These are phyloP conservation scores for Phyllostomus hastatus DNA, from an alignment of 2,113 vertebrate genomes.

Conservation along the genomic window DNA sequence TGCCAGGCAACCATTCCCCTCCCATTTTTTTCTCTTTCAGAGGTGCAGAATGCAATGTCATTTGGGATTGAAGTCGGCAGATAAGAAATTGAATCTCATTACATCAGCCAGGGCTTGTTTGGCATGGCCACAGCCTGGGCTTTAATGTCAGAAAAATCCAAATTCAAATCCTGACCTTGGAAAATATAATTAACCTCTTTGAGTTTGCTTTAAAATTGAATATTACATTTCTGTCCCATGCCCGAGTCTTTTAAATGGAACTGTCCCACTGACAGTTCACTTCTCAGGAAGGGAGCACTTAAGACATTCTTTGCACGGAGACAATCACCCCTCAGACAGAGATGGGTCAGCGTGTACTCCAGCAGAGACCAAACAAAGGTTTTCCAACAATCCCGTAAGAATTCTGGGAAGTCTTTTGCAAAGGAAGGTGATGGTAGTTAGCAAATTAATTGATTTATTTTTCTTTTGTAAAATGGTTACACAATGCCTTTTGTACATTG, in stretches of 20 bases:
- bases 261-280: background rate
- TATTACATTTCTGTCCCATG: background rate
- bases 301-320: background rate
- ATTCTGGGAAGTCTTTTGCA: background rate
- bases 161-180: conserved; percentile 33
- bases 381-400: background rate
- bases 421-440: background rate
- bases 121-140: background rate
- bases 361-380: background rate
- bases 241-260: background rate
- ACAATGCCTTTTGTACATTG: background rate
- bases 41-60: conserved; percentile 34
- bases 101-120: background rate
- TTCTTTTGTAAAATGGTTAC: background rate
- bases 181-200: conserved; percentile 4
- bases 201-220: background rate
- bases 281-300: background rate
- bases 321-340: too few relatives aligned
- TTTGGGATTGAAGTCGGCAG: background rate
- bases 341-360: background rate
- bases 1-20: conserved; percentile 53
- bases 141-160: conserved; percentile 6
- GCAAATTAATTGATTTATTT: background rate
- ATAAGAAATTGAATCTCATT: conserved; percentile 57
- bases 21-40: background rate